Percentiles rank a stretch among this genome's conserved stretches.
These are phyloP conservation scores for Diceros bicornis DNA, from an alignment of 2,797 vertebrate species.

Conservation along the genomic window DNA sequence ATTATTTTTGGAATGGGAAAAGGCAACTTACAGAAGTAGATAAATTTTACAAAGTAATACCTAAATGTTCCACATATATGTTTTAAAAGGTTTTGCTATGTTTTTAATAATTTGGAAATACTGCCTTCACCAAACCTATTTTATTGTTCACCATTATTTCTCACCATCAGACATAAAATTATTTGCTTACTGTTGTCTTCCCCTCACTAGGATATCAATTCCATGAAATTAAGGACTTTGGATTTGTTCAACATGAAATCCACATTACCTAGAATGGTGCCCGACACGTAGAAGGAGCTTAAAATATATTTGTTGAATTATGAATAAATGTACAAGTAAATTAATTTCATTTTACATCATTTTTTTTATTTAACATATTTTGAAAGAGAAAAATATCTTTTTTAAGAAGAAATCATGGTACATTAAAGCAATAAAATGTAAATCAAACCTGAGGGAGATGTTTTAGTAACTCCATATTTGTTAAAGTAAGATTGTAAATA, in stretches of 20 bases:
- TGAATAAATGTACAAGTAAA: neutral
- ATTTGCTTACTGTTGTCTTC: neutral
- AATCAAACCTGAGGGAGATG: neutral
- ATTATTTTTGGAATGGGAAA: constrained; percentile 69
- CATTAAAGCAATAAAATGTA: neutral
- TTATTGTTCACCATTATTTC: neutral
- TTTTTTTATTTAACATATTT: constrained; percentile 43
- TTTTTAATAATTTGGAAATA: neutral
- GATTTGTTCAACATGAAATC: neutral
- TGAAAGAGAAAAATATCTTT: neutral
- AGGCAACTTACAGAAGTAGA: constrained; percentile 1
- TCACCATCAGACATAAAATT: neutral
- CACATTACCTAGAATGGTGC: neutral
- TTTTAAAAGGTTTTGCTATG: neutral
- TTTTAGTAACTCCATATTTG: neutral
- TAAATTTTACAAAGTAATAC: constrained; percentile 49
- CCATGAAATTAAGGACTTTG: neutral
- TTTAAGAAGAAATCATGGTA: neutral
- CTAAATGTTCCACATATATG: neutral
- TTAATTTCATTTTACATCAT: neutral
- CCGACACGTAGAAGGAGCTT: neutral
- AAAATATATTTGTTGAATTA: neutral
- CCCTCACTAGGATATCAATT: neutral
- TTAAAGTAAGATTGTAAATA: neutral
- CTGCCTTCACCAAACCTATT: neutral